phyloP scores from a whole-genome alignment of 2,888 invertebrate genomes.

The Caenorhabditis sp. region DNA sequence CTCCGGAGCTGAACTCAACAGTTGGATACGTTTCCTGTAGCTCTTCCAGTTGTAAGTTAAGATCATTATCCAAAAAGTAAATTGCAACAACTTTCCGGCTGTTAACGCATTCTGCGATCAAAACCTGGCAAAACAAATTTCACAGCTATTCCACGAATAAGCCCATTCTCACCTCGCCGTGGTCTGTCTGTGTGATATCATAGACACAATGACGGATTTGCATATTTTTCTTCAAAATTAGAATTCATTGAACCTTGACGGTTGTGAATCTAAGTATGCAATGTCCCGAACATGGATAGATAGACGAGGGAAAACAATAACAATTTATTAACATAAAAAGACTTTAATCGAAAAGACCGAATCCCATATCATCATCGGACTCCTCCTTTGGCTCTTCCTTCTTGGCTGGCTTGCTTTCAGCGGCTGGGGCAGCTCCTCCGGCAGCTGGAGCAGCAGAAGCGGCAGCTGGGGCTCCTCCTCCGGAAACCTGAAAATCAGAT shows the following conservation, averaged over 20 bases:
- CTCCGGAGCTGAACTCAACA: slow-evolving; percentile 28
- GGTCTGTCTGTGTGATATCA: slow-evolving; percentile 46
- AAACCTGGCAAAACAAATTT: slow-evolving; percentile 30
- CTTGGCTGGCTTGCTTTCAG: slow-evolving; percentile 74
- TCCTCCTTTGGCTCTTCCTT: slow-evolving; percentile 77
- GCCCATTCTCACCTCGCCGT: slow-evolving; percentile 44
- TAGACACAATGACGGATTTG: slow-evolving; percentile 50
- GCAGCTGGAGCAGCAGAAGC: slow-evolving; percentile 66
- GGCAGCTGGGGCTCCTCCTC: slow-evolving; percentile 68
- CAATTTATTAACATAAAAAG: slow-evolving; percentile 67
- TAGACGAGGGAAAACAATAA: slow-evolving; percentile 56
- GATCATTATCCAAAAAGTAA: slow-evolving; percentile 36
- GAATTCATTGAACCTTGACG: background rate
- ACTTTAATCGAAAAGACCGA: slow-evolving; percentile 79
- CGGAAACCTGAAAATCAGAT: slow-evolving; percentile 59
- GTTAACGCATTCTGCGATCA: slow-evolving; percentile 54
- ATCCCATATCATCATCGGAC: slow-evolving; percentile 78
- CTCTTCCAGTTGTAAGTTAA: slow-evolving; percentile 39
- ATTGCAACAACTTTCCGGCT: slow-evolving; percentile 47
- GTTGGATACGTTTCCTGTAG: slow-evolving; percentile 46
- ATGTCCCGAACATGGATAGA: slow-evolving; percentile 43
- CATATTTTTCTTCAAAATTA: slow-evolving; percentile 19
- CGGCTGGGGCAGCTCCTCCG: slow-evolving; percentile 71
- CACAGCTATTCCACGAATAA: background rate
- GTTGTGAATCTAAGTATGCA: slow-evolving; percentile 32